Evolutionary conservation across 2,797 vertebrate species (phyloP).

Genomic region (Onychomys arenicola): DNA sequence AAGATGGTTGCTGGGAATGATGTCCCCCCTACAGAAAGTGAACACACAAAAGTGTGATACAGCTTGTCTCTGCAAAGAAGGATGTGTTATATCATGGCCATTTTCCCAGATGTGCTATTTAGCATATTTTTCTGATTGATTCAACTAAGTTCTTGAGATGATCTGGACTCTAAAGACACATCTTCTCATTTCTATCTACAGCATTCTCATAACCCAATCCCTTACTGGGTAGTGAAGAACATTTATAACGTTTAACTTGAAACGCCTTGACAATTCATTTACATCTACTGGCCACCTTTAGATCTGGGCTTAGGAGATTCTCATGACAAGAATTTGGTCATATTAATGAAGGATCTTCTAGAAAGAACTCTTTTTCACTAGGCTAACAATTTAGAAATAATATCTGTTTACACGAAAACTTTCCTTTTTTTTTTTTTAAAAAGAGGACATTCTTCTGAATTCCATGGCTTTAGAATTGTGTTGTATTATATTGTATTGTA

Average conservation of each 20-base stretch:
- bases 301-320: background rate
- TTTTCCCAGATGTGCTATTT: background rate
- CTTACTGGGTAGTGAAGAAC: background rate
- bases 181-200: background rate
- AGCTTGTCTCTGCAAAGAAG: background rate
- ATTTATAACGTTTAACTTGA: background rate
- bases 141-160: background rate
- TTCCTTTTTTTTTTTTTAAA: background rate
- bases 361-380: background rate
- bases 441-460: background rate
- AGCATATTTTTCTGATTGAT: background rate
- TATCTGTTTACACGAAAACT: background rate
- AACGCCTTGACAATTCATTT: background rate
- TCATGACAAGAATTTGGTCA: no score
- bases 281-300: background rate
- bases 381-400: background rate
- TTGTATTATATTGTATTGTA: background rate
- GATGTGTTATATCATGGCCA: background rate
- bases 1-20: background rate
- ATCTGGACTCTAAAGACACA: background rate
- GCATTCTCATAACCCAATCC: rapidly evolving
- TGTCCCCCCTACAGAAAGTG: background rate
- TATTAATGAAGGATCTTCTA: background rate
- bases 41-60: background rate
- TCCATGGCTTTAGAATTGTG: background rate